Percentiles rank a stretch among this genome's conserved stretches.
These are phyloP conservation scores for Hippocampus mohnikei DNA, from an alignment of 2,113 vertebrate species.

Conservation along the genomic window DNA sequence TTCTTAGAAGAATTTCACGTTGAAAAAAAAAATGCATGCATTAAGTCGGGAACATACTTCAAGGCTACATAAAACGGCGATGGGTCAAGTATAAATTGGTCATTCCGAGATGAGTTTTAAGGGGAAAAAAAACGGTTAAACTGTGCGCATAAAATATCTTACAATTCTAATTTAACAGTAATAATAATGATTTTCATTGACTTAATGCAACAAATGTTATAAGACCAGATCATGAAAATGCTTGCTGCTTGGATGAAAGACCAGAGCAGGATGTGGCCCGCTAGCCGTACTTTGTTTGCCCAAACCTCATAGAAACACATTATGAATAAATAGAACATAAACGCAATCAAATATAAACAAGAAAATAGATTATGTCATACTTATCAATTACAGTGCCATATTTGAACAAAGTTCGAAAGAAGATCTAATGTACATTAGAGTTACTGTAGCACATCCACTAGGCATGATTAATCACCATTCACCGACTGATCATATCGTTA, in stretches of 20 bases:
- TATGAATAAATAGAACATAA: neutral
- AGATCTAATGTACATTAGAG: neutral
- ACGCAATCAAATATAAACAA: neutral
- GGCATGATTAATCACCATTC: neutral
- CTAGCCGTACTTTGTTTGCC: too few relatives aligned
- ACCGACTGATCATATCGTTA: conserved; percentile 1
- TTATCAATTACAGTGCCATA: neutral
- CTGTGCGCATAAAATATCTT: too few relatives aligned
- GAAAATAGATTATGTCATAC: neutral
- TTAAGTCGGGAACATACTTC: neutral
- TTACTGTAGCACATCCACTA: neutral
- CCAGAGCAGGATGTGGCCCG: too few relatives aligned
- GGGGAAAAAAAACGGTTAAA: too few relatives aligned
- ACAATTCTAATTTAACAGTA: too few relatives aligned
- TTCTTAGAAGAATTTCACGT: too few relatives aligned
- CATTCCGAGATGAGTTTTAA: too few relatives aligned
- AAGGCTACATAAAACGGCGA: neutral
- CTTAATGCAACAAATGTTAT: too few relatives aligned
- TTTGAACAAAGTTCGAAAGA: neutral
- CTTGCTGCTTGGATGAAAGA: too few relatives aligned
- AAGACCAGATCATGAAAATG: too few relatives aligned
- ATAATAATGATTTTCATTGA: too few relatives aligned
- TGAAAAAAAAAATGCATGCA: neutral
- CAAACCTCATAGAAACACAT: neutral
- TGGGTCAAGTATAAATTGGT: neutral